These are phyloP conservation scores for Tauraco erythrolophus DNA, from an alignment of 2,113 vertebrate genomes.

Conservation along the genomic window DNA sequence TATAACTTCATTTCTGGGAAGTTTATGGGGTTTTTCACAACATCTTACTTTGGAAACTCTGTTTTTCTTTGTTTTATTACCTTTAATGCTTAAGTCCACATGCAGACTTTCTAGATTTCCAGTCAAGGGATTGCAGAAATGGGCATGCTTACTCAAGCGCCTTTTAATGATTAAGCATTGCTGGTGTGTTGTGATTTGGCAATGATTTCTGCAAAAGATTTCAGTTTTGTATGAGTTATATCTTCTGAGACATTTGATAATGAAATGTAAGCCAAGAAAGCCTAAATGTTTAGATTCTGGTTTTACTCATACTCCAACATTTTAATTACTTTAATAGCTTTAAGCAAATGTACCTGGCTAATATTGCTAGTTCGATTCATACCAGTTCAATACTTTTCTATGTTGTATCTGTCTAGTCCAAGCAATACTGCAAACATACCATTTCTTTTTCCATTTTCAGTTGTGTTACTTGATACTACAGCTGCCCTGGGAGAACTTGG, in stretches of 20 bases:
- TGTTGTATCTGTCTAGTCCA: not conserved
- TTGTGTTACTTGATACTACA: conserved; percentile 93
- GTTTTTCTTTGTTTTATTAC: not conserved
- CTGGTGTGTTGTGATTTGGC: not conserved
- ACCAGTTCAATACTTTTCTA: not conserved
- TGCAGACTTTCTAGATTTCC: not conserved
- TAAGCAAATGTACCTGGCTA: not conserved
- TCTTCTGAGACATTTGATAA: not conserved
- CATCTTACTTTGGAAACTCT: not conserved
- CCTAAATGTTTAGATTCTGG: not conserved
- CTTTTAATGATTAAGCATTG: not conserved
- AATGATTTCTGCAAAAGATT: not conserved
- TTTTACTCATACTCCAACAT: not conserved
- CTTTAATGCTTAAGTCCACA: not conserved
- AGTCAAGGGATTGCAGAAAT: not conserved
- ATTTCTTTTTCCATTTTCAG: conserved; percentile 81
- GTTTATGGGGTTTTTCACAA: not conserved
- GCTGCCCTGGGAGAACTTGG: conserved; percentile 90
- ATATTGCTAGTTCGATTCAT: not conserved
- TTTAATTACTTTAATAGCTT: not conserved
- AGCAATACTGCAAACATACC: not conserved
- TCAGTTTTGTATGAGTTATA: not conserved
- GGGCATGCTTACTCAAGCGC: not conserved
- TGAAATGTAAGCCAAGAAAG: not conserved
- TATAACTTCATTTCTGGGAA: not conserved